phyloP scores from a whole-genome alignment of 2,797 vertebrate genomes.

The Anguilla marmorata region DNA sequence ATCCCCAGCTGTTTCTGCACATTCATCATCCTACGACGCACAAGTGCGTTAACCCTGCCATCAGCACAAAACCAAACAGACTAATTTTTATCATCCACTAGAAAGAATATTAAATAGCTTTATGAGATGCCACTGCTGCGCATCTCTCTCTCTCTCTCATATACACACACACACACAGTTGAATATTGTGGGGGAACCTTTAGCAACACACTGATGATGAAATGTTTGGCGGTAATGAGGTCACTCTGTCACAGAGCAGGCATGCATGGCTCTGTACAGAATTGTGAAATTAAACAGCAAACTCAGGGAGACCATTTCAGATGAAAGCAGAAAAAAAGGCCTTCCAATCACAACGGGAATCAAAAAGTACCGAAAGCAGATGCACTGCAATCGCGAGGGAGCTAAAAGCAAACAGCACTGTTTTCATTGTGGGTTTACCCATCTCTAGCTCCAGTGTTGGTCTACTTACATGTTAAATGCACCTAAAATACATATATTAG shows the following conservation, averaged over 20 bases:
- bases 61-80: background rate
- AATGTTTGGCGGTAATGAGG: background rate
- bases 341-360: background rate
- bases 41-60: background rate
- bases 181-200: background rate
- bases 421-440: background rate
- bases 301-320: background rate
- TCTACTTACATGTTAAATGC: background rate
- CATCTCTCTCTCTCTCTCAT: too few species aligned
- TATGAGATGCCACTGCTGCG: background rate
- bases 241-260: background rate
- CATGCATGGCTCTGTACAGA: background rate
- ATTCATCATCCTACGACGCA: background rate
- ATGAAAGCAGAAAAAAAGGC: background rate
- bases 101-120: background rate
- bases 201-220: background rate
- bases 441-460: background rate
- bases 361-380: background rate
- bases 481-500: background rate
- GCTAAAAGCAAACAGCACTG: background rate
- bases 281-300: background rate
- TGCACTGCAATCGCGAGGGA: background rate
- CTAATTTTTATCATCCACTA: background rate
- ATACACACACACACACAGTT: background rate
- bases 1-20: background rate